These are phyloP conservation scores for Burhinus bistriatus DNA, from an alignment of 2,113 vertebrate species.

Conservation along the genomic window DNA sequence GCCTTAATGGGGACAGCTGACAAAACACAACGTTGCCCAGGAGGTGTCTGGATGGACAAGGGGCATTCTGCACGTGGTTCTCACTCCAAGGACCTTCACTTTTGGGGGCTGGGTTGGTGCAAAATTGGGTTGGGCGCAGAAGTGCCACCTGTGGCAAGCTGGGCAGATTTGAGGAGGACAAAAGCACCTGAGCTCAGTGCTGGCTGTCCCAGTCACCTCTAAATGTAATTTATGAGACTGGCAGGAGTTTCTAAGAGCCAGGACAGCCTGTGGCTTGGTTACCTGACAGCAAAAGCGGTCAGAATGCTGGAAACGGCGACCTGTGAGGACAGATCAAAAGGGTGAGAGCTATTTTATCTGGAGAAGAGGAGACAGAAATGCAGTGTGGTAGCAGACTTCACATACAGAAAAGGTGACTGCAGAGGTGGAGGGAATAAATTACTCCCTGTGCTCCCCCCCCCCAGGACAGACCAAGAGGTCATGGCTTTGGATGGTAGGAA, in stretches of 20 bases:
- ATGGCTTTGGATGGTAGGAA: not conserved
- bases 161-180: not conserved
- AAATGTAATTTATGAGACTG: not conserved
- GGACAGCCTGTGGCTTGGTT: not conserved
- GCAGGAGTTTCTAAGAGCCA: not conserved
- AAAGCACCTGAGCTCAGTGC: not conserved
- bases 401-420: not conserved
- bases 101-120: not conserved
- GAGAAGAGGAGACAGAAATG: not conserved
- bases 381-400: not conserved
- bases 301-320: not conserved
- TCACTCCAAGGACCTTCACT: not conserved
- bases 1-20: not conserved
- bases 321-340: not conserved
- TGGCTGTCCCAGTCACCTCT: not conserved
- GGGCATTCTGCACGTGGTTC: fast-evolving
- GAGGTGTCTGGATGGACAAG: not conserved
- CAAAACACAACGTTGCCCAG: not conserved
- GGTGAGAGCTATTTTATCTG: not conserved
- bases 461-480: not conserved
- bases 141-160: fast-evolving
- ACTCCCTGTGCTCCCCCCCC: fast-evolving
- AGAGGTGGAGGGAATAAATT: not conserved
- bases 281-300: not conserved
- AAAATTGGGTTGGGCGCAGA: fast-evolving